These are phyloP conservation scores for Conistra vaccinii DNA, from an alignment of 2,888 invertebrate species.

Conservation along the genomic window DNA sequence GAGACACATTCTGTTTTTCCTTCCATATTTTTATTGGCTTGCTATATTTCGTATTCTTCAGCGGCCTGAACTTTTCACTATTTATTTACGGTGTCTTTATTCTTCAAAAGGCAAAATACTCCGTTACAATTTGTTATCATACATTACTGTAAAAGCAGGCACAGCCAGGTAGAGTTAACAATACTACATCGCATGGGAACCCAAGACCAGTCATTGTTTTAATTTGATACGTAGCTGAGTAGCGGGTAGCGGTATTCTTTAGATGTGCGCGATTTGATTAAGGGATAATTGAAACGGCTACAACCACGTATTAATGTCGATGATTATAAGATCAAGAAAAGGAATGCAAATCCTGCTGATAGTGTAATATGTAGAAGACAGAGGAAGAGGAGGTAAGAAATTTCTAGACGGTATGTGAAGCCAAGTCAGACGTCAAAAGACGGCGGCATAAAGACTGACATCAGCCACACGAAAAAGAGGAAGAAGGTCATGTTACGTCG, in stretches of 20 bases:
- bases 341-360: neutral
- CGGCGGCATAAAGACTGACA: too few species aligned
- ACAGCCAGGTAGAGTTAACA: slow-evolving; percentile 40
- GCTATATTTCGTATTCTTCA: neutral
- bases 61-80: neutral
- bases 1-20: too few species aligned
- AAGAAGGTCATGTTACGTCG: neutral
- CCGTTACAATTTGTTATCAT: slow-evolving; percentile 53
- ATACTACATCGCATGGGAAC: slow-evolving; percentile 52
- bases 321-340: neutral
- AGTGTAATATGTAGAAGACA: neutral
- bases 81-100: neutral
- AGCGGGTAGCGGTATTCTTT: slow-evolving; percentile 53
- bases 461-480: neutral
- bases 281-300: slow-evolving; percentile 36
- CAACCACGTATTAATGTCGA: neutral
- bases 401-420: too few species aligned
- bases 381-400: too few species aligned
- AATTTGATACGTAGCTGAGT: slow-evolving; percentile 38
- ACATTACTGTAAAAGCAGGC: slow-evolving; percentile 27
- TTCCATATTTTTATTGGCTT: neutral
- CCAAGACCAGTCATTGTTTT: slow-evolving; percentile 35
- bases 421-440: too few species aligned
- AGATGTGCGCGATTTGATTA: slow-evolving; percentile 39
- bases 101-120: neutral